Evolutionary conservation across 2,888 invertebrate species (phyloP).

Genomic region (Pseudolycoriella hygida): DNA sequence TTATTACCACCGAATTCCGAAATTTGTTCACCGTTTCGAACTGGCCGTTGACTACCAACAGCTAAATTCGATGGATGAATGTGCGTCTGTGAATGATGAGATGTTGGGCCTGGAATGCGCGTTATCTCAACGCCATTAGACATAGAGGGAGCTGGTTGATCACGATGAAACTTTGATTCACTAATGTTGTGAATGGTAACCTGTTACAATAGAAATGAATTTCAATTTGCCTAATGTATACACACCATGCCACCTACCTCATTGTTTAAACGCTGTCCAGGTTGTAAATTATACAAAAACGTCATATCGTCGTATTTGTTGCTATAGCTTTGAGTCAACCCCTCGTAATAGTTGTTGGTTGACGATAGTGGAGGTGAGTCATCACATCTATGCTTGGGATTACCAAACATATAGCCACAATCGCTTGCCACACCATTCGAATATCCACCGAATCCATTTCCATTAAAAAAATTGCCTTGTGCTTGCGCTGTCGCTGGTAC

Average conservation of each 20-base stretch:
- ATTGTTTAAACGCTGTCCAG: slow-evolving; percentile 29
- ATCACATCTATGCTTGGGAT: slow-evolving; percentile 9
- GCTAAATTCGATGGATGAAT: slow-evolving; percentile 3
- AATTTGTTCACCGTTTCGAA: neutral
- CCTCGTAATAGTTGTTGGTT: neutral
- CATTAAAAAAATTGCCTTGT: neutral
- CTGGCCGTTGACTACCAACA: slow-evolving; percentile 7
- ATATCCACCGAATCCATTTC: neutral
- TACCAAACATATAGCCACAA: slow-evolving; percentile 4
- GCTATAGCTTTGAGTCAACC: slow-evolving; percentile 8
- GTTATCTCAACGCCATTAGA: slow-evolving; percentile 28
- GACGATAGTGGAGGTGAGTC: slow-evolving; percentile 21
- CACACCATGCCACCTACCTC: slow-evolving; percentile 19
- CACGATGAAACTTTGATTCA: slow-evolving; percentile 27
- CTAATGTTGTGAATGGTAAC: slow-evolving; percentile 29
- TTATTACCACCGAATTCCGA: slow-evolving; percentile 2
- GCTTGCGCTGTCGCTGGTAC: neutral
- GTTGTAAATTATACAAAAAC: slow-evolving; percentile 27
- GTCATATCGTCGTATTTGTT: slow-evolving; percentile 27
- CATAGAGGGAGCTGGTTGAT: slow-evolving; percentile 18
- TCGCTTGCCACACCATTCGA: neutral
- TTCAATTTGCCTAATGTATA: neutral
- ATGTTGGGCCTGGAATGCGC: neutral
- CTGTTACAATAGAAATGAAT: slow-evolving; percentile 13
- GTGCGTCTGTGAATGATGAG: neutral